Evolutionary conservation across 2,797 vertebrate species (phyloP).

Genomic region (Pelochelys cantorii): DNA sequence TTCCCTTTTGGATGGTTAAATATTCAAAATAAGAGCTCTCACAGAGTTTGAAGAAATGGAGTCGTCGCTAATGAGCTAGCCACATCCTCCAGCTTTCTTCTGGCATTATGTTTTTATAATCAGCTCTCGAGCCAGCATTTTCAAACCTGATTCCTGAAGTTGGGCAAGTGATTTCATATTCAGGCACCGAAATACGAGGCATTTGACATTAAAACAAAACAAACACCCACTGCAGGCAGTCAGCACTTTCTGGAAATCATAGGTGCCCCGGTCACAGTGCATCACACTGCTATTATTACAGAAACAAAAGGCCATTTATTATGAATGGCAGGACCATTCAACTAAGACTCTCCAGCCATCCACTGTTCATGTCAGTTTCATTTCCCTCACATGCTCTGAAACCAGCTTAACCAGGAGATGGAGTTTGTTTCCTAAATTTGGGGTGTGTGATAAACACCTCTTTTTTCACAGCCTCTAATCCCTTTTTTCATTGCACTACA

Average conservation of each 20-base stretch:
- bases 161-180: not conserved
- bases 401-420: not conserved
- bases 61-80: not conserved
- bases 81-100: not conserved
- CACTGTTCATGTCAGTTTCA: not conserved
- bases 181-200: not conserved
- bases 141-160: not conserved
- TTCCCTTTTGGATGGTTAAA: not conserved
- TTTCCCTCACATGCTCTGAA: not conserved
- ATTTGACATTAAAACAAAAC: not conserved
- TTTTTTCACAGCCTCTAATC: not conserved
- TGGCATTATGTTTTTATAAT: not conserved
- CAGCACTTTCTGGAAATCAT: not conserved
- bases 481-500: not conserved
- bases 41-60: not conserved
- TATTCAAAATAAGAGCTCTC: not conserved
- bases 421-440: not conserved
- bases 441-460: not conserved
- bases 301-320: not conserved
- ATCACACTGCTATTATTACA: not conserved
- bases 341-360: not conserved
- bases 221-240: not conserved
- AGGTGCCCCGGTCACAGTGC: not conserved
- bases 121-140: not conserved
- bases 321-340: accelerated